These are phyloP conservation scores for Paracanthobrama guichenoti DNA, from an alignment of 2,113 vertebrate genomes.

Conservation along the genomic window DNA sequence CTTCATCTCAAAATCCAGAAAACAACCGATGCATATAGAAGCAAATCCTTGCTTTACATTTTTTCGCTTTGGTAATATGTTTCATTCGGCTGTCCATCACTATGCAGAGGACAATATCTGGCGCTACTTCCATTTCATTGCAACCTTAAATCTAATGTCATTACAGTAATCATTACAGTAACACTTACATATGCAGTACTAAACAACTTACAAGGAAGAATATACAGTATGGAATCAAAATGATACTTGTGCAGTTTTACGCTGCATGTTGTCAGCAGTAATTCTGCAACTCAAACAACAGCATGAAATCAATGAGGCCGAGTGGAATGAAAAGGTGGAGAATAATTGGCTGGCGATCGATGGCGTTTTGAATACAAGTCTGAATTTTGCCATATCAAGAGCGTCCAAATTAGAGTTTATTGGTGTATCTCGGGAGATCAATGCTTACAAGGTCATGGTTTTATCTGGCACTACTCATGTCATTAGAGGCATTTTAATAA, in stretches of 20 bases:
- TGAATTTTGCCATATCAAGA: conserved; percentile 62
- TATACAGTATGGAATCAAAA: not conserved
- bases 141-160: not conserved
- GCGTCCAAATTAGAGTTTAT: conserved; percentile 67
- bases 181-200: not conserved
- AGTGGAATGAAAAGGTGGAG: conserved; percentile 63
- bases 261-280: conserved; percentile 48
- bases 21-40: too few relatives aligned
- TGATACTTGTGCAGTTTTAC: conserved; percentile 1
- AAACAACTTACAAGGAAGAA: not conserved
- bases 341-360: conserved; percentile 60
- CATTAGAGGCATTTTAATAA: conserved; percentile 75
- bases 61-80: too few relatives aligned
- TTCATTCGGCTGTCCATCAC: not conserved
- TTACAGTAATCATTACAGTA: not conserved
- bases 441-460: conserved; percentile 76
- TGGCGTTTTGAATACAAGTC: conserved; percentile 56
- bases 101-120: not conserved
- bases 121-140: not conserved
- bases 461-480: conserved; percentile 70
- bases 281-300: conserved; percentile 47
- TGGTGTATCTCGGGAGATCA: conserved; percentile 68
- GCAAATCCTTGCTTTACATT: too few relatives aligned
- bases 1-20: too few relatives aligned
- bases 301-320: conserved; percentile 58